Percentiles rank a stretch among this genome's conserved stretches.
Evolutionary conservation across 2,797 vertebrate species (phyloP).

Genomic region (Galaxias olidus): DNA sequence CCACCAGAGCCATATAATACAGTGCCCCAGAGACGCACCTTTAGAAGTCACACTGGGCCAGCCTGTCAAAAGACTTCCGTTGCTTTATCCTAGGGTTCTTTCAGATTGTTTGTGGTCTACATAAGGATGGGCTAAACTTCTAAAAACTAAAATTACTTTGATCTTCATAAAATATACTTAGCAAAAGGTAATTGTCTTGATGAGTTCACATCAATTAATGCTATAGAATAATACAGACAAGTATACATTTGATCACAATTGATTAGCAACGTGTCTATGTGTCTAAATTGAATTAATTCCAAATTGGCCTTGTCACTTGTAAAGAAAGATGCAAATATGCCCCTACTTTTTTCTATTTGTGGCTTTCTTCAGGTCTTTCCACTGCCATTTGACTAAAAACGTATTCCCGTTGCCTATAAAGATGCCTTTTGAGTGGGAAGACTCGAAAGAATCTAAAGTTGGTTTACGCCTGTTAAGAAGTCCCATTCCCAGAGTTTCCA

Average conservation of each 20-base stretch:
- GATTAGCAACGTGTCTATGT: too few relatives aligned
- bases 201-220: too few relatives aligned
- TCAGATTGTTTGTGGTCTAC: slow-evolving; percentile 11
- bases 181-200: too few relatives aligned
- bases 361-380: slow-evolving; percentile 36
- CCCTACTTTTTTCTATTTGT: slow-evolving; percentile 62
- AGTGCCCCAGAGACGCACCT: slow-evolving; percentile 61
- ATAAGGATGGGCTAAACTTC: too few relatives aligned
- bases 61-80: slow-evolving; percentile 65
- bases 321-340: background rate
- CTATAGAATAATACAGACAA: too few relatives aligned
- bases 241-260: too few relatives aligned
- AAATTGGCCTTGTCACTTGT: too few relatives aligned
- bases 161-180: too few relatives aligned
- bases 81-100: slow-evolving; percentile 52
- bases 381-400: slow-evolving; percentile 17
- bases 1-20: slow-evolving; percentile 61
- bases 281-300: too few relatives aligned
- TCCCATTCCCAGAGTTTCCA: slow-evolving; percentile 68
- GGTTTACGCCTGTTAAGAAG: slow-evolving; percentile 55
- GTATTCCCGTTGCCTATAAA: slow-evolving; percentile 59
- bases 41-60: slow-evolving; percentile 51
- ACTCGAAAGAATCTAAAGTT: slow-evolving; percentile 55
- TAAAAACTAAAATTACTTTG: too few relatives aligned
- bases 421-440: slow-evolving; percentile 45